Evolutionary conservation across 2,888 invertebrate species (phyloP).

Genomic region (Latheticus oryzae): DNA sequence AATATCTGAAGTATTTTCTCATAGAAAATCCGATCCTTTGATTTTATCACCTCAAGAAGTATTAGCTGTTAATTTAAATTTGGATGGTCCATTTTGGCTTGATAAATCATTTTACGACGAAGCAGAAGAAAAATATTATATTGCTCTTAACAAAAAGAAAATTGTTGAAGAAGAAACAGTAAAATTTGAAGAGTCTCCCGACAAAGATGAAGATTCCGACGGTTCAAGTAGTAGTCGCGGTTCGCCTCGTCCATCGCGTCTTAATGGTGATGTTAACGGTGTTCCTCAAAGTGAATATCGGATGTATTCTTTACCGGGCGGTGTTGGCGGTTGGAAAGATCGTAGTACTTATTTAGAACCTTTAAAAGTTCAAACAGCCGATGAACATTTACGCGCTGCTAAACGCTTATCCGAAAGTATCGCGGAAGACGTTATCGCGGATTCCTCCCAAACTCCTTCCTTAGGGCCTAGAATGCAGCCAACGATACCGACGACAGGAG

Average conservation of each 20-base stretch:
- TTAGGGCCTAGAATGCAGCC: constrained; percentile 59
- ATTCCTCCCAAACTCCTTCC: constrained; percentile 48
- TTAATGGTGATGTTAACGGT: constrained; percentile 18
- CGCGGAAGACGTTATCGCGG: constrained; percentile 53
- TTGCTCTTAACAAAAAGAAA: constrained; percentile 67
- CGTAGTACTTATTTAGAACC: constrained; percentile 80
- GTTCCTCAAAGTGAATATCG: constrained; percentile 58
- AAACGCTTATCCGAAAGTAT: constrained; percentile 53
- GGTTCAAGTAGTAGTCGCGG: constrained; percentile 71
- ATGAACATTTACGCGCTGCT: constrained; percentile 49
- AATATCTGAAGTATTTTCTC: constrained; percentile 54
- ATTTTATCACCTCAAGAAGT: constrained; percentile 53
- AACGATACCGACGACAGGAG: constrained; percentile 44
- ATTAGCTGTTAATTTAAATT: constrained; percentile 55
- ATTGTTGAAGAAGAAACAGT: constrained; percentile 46
- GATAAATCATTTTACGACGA: constrained; percentile 74
- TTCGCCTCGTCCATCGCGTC: constrained; percentile 50
- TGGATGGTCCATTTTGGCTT: constrained; percentile 72
- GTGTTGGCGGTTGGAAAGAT: constrained; percentile 84
- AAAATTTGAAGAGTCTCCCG: constrained; percentile 60
- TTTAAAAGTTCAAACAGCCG: constrained; percentile 41
- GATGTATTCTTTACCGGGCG: constrained; percentile 76
- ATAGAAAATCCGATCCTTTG: constrained; percentile 57
- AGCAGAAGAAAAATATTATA: constrained; percentile 72
- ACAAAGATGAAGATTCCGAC: constrained; percentile 73